These are phyloP conservation scores for Arion vulgaris DNA, from an alignment of 1,140 invertebrate genomes.

Conservation along the genomic window DNA sequence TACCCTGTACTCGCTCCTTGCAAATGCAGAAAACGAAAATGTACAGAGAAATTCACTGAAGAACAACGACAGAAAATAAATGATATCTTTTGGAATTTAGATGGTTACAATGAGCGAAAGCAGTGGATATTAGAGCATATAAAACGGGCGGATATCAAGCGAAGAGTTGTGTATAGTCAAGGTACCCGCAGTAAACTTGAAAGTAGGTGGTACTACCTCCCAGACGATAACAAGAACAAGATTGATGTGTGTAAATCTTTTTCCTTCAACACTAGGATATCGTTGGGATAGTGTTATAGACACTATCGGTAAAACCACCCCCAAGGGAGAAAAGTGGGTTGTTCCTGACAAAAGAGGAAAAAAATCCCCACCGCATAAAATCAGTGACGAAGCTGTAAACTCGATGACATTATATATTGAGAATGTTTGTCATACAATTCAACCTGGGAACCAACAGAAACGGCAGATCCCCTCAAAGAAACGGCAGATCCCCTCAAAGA, in stretches of 20 bases:
- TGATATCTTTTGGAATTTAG: constrained; percentile 23
- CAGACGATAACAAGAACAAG: background rate
- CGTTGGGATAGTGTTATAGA: constrained; percentile 31
- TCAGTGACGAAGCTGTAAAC: constrained; percentile 21
- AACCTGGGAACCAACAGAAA: background rate
- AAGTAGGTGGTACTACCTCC: constrained; percentile 21
- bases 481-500: background rate
- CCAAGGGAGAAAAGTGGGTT: constrained; percentile 11
- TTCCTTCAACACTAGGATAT: constrained; percentile 16
- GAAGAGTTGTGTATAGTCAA: background rate
- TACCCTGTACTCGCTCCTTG: constrained; percentile 17
- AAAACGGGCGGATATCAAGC: constrained; percentile 18
- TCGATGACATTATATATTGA: constrained; percentile 26
- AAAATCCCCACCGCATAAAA: constrained; percentile 22
- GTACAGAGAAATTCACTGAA: background rate
- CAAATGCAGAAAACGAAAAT: constrained; percentile 19
- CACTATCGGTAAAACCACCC: constrained; percentile 33
- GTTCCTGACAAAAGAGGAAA: constrained; percentile 11
- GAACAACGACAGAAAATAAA: background rate
- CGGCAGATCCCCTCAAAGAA: too few species aligned
- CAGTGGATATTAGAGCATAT: constrained; percentile 27
- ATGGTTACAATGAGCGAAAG: constrained; percentile 23
- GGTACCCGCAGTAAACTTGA: constrained; percentile 8
- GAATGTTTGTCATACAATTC: constrained; percentile 1
- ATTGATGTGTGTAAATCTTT: constrained; percentile 20